Conservation (phyloP, 2,113 vertebrate genomes). For the Sarotherodon lohbergeri region DNA sequence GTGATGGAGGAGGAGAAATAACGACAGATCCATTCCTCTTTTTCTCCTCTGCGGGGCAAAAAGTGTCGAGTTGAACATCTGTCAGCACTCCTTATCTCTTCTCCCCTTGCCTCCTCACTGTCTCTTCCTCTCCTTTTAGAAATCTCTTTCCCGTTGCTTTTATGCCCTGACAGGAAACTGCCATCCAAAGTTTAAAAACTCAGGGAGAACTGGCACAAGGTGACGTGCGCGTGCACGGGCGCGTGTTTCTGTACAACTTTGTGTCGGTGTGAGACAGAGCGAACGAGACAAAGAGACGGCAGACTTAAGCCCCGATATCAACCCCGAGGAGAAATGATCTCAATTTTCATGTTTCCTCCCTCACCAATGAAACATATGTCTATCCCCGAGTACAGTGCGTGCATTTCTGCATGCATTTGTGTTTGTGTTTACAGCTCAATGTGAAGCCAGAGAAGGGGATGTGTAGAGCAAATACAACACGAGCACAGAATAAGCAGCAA, state of each 20-base stretch:
- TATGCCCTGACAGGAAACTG: conserved; percentile 46
- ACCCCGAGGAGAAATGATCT: background rate
- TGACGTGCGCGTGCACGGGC: background rate
- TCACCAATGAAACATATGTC: background rate
- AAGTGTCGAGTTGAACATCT: conserved; percentile 44
- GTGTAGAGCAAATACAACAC: background rate
- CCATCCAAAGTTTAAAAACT: conserved; percentile 55
- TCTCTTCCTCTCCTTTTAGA: conserved; percentile 31
- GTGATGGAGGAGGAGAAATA: conserved; percentile 6
- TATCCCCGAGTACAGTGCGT: background rate
- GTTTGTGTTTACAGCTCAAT: background rate
- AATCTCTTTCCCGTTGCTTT: conserved; percentile 32
- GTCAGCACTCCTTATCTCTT: conserved; percentile 43
- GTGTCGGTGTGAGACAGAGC: background rate
- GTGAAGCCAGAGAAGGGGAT: background rate
- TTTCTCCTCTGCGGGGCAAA: conserved; percentile 26
- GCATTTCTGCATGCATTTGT: background rate
- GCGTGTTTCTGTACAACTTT: background rate
- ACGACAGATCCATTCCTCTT: conserved; percentile 22
- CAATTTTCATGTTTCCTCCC: background rate
- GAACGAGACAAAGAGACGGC: background rate
- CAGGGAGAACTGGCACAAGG: conserved; percentile 2
- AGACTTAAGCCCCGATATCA: conserved; percentile 11
- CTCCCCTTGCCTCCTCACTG: conserved; percentile 1
- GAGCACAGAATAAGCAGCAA: background rate